phyloP scores from a whole-genome alignment of 2,797 vertebrate species.

The Spinibarbus caldwelli region DNA sequence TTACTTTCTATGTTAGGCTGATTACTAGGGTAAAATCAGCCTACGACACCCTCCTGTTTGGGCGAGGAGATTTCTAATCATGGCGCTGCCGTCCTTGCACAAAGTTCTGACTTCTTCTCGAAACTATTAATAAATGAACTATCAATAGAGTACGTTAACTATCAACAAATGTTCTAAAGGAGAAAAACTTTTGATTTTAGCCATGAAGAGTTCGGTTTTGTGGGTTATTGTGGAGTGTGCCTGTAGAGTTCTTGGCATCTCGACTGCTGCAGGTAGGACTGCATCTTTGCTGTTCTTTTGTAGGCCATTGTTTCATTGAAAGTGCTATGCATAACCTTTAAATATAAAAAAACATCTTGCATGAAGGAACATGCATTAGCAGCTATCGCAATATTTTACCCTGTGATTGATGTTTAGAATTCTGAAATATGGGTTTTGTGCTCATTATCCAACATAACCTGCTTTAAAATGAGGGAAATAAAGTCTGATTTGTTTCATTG shows the following conservation, averaged over 20 bases:
- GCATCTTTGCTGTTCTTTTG: neutral
- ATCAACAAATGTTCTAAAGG: constrained; percentile 39
- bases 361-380: neutral
- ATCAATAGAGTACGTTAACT: constrained; percentile 23
- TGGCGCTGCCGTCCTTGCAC: constrained; percentile 28
- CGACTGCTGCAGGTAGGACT: constrained; percentile 88
- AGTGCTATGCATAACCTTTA: neutral
- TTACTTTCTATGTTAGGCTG: constrained; percentile 59
- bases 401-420: neutral
- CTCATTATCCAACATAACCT: neutral
- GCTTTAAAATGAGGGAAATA: neutral
- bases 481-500: neutral
- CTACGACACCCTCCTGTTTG: constrained; percentile 58
- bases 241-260: constrained; percentile 88
- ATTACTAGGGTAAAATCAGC: constrained; percentile 72
- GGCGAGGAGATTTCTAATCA: constrained; percentile 54
- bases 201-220: constrained; percentile 78
- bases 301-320: neutral
- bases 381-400: neutral
- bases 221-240: constrained; percentile 85
- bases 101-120: constrained; percentile 10
- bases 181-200: constrained; percentile 20
- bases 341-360: neutral
- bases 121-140: neutral
- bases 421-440: constrained; percentile 1